Conservation (phyloP, 37 sponge, comb jelly and placozoan genomes). For the Theonella swinhoei region DNA sequence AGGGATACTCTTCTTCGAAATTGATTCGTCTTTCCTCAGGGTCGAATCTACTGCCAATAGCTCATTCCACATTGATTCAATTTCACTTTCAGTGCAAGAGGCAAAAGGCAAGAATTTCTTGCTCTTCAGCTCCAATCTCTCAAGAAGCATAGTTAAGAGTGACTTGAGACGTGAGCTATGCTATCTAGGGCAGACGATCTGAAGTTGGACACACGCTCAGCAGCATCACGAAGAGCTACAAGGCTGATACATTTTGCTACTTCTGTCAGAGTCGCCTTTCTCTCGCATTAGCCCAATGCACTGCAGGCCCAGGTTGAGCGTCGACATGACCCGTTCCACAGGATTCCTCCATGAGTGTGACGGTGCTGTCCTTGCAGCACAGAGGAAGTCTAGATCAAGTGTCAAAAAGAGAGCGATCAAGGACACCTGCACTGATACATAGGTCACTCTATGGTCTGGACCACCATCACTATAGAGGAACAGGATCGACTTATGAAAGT, state of each 20-base stretch:
- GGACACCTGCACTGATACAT: conserved; percentile 39
- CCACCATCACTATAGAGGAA: conserved; percentile 50
- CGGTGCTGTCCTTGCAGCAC: conserved; percentile 35
- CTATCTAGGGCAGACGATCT: neutral
- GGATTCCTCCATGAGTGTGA: conserved; percentile 58
- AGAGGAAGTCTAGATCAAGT: conserved; percentile 18
- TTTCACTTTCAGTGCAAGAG: conserved; percentile 2
- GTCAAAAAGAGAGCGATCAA: conserved; percentile 28
- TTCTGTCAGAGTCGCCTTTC: neutral
- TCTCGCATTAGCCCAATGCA: conserved; percentile 35
- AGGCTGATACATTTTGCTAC: conserved; percentile 34
- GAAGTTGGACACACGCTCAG: neutral
- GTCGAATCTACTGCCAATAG: conserved; percentile 14
- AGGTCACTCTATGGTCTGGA: conserved; percentile 44
- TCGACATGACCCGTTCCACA: conserved; percentile 49
- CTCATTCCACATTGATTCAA: conserved; percentile 14
- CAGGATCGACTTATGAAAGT: neutral
- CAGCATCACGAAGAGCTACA: conserved; percentile 5
- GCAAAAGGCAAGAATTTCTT: conserved; percentile 26
- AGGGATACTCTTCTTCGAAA: neutral
- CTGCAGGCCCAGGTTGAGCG: conserved; percentile 2
- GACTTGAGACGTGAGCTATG: neutral
- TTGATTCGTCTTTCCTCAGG: conserved; percentile 14
- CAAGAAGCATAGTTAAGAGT: neutral
- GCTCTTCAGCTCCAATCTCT: conserved; percentile 32